phyloP scores from a whole-genome alignment of 2,888 invertebrate species.

The Amphipyra tragopoginis region DNA sequence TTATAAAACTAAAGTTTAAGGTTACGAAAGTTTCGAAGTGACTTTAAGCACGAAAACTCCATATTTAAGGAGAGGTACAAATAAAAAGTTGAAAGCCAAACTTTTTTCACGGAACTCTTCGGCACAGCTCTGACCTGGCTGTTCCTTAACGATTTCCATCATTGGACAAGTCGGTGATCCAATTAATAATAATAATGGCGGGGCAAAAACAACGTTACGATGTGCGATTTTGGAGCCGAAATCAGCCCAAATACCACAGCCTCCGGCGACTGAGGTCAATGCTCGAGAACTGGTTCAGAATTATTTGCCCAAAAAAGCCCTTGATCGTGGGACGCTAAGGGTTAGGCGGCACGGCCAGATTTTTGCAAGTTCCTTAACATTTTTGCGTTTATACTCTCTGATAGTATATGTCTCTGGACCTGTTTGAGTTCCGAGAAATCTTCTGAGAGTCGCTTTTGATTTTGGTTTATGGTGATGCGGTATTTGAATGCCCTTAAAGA shows the following conservation, averaged over 20 bases:
- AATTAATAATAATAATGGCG: conserved; percentile 87
- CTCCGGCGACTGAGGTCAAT: conserved; percentile 73
- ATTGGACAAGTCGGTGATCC: conserved; percentile 81
- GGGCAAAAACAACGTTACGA: conserved; percentile 84
- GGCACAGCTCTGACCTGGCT: conserved; percentile 62
- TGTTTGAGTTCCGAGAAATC: conserved; percentile 42
- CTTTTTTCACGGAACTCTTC: conserved; percentile 63
- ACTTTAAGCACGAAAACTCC: conserved; percentile 1
- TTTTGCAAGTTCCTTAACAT: conserved; percentile 67
- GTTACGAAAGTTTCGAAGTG: background rate
- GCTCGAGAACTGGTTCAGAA: conserved; percentile 81
- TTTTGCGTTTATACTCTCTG: conserved; percentile 58
- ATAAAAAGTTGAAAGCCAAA: conserved; percentile 5
- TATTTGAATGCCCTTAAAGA: conserved; percentile 46
- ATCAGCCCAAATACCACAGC: conserved; percentile 84
- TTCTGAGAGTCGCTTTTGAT: conserved; percentile 37
- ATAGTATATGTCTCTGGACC: conserved; percentile 41
- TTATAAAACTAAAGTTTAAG: conserved; percentile 10
- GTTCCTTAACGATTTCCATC: conserved; percentile 76
- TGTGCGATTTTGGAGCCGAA: conserved; percentile 85
- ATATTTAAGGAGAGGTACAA: background rate
- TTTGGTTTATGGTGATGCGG: conserved; percentile 51
- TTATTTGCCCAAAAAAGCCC: conserved; percentile 85
- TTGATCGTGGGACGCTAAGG: conserved; percentile 65
- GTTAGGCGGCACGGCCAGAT: conserved; percentile 64